A percentile compares a stretch with the other conserved stretches of the same genome.
Evolutionary conservation across 2,888 invertebrate genomes (phyloP).

Genomic region (Caenorhabditis angaria): DNA sequence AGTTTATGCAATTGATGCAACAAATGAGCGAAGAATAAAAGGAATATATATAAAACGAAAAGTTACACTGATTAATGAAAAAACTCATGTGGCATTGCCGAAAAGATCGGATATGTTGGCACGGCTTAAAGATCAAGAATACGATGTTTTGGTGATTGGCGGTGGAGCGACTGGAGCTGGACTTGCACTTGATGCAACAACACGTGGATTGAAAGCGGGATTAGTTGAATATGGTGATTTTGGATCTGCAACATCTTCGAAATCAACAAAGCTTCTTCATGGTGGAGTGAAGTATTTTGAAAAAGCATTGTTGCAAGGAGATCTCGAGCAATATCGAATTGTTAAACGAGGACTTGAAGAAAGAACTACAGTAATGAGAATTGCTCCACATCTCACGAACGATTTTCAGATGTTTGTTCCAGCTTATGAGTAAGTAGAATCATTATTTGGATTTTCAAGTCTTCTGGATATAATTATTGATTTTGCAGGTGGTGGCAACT

Average conservation of each 20-base stretch:
- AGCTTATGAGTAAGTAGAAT: conserved; percentile 27
- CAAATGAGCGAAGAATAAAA: conserved; percentile 1
- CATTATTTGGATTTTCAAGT: too few species aligned
- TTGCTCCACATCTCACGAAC: conserved; percentile 21
- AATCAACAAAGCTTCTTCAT: conserved; percentile 28
- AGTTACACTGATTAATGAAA: neutral
- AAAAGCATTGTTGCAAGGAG: conserved; percentile 21
- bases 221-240: neutral
- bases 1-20: conserved; percentile 6
- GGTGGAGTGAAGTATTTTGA: conserved; percentile 31
- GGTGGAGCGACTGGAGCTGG: conserved; percentile 97
- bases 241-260: conserved; percentile 5
- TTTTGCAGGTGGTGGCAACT: conserved; percentile 32
- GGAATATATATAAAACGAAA: neutral
- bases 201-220: conserved; percentile 79
- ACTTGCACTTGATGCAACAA: conserved; percentile 91
- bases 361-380: conserved; percentile 17
- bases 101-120: neutral
- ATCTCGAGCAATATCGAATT: conserved; percentile 21
- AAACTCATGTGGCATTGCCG: neutral
- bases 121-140: conserved; percentile 74
- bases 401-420: conserved; percentile 27
- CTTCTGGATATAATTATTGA: too few species aligned
- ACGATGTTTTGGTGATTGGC: conserved; percentile 91
- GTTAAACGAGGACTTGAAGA: conserved; percentile 20